A percentile compares a stretch with the other conserved stretches of the same genome.
Conservation (phyloP, 2,797 vertebrate genomes). For the Trichosurus vulpecula region DNA sequence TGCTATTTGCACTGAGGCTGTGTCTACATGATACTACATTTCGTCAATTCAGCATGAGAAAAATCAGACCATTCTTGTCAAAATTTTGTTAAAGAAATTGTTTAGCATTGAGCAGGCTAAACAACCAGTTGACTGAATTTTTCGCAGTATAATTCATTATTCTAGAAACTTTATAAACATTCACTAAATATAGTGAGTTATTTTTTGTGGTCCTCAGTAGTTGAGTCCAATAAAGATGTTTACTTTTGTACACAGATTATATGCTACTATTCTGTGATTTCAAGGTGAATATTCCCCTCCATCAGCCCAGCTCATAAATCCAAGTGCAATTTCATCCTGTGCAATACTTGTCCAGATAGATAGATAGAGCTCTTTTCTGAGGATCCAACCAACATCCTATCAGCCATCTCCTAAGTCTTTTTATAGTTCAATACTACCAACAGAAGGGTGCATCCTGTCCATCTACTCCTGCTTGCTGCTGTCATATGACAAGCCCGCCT, state of each 20-base stretch:
- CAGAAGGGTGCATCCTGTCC: background rate
- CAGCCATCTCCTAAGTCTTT: background rate
- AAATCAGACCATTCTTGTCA: background rate
- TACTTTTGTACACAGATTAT: background rate
- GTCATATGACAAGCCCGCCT: background rate
- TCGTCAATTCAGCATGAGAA: constrained; percentile 39
- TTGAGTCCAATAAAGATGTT: background rate
- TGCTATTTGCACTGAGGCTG: background rate
- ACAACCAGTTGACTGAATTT: background rate
- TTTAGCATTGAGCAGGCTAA: background rate
- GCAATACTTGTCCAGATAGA: background rate
- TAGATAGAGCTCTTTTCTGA: background rate
- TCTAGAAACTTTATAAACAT: background rate
- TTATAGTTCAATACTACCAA: background rate
- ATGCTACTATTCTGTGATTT: background rate
- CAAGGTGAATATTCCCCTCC: background rate
- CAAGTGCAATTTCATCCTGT: background rate
- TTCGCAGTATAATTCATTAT: background rate
- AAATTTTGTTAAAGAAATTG: constrained; percentile 20
- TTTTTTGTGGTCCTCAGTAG: background rate
- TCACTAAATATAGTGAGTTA: background rate
- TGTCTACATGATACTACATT: background rate
- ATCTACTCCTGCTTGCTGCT: background rate
- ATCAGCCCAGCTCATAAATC: background rate
- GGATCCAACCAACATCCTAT: background rate